Conservation (phyloP, 2,113 vertebrate species). For the Craseonycteris thonglongyai region DNA sequence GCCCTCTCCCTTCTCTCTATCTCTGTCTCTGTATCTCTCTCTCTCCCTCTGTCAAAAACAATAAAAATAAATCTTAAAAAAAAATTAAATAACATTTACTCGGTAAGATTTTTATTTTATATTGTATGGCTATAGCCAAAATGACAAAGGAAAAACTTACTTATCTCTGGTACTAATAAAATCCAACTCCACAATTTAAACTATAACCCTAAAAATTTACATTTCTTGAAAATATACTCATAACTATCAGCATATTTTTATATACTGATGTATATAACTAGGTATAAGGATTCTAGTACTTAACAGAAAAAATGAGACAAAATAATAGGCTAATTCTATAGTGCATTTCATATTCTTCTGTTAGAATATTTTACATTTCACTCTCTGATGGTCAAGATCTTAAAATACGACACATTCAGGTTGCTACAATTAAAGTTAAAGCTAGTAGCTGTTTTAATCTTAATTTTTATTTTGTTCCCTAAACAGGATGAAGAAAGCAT, state of each 20-base stretch:
- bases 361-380: background rate
- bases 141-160: background rate
- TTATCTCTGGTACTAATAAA: background rate
- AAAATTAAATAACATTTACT: background rate
- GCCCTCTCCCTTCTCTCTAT: too few species aligned
- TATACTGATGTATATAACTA: background rate
- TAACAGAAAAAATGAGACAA: background rate
- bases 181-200: background rate
- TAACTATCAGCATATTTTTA: background rate
- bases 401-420: background rate
- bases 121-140: background rate
- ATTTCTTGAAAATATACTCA: background rate
- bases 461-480: background rate
- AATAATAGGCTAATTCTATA: background rate
- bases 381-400: background rate
- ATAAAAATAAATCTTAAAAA: too few species aligned
- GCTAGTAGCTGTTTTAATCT: background rate
- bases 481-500: background rate
- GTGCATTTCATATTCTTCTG: background rate
- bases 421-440: background rate
- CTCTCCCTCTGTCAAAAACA: too few species aligned
- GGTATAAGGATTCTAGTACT: background rate
- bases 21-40: too few species aligned
- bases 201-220: background rate
- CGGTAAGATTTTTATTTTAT: background rate